Evolutionary conservation across 2,113 vertebrate species (phyloP).

Genomic region (Pleuronectes platessa): DNA sequence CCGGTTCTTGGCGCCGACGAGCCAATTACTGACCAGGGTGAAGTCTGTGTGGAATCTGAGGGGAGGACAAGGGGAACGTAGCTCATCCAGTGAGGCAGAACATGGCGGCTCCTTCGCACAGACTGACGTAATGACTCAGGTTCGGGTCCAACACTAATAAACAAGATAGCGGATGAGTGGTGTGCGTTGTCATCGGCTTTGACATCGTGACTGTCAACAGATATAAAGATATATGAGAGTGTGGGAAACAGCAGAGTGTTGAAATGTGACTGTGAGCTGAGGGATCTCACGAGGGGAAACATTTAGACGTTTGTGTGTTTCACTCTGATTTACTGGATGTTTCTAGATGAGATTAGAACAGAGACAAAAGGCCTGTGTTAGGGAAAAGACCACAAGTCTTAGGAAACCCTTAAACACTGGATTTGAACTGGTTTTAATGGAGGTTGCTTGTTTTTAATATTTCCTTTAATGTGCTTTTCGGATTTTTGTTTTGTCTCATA

Average conservation of each 20-base stretch:
- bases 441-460: no score
- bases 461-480: no score
- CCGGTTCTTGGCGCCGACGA: conserved; percentile 82
- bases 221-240: not conserved
- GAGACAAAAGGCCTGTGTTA: no score
- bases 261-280: not conserved
- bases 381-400: no score
- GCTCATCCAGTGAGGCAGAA: conserved; percentile 39
- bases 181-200: no score
- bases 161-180: not conserved
- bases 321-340: no score
- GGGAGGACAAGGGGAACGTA: conserved; percentile 36
- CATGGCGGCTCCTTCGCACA: conserved; percentile 14
- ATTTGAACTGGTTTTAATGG: no score
- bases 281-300: not conserved
- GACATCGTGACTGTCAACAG: not conserved
- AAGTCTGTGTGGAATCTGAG: conserved; percentile 87
- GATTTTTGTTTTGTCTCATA: no score
- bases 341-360: no score
- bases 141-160: conserved; percentile 2
- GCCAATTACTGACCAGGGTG: conserved; percentile 82
- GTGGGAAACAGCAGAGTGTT: not conserved
- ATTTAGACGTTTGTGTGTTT: not conserved
- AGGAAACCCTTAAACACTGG: no score
- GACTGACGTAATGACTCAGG: conserved; percentile 13